These are phyloP conservation scores for Gambusia affinis DNA, from an alignment of 2,113 vertebrate genomes.

Conservation along the genomic window DNA sequence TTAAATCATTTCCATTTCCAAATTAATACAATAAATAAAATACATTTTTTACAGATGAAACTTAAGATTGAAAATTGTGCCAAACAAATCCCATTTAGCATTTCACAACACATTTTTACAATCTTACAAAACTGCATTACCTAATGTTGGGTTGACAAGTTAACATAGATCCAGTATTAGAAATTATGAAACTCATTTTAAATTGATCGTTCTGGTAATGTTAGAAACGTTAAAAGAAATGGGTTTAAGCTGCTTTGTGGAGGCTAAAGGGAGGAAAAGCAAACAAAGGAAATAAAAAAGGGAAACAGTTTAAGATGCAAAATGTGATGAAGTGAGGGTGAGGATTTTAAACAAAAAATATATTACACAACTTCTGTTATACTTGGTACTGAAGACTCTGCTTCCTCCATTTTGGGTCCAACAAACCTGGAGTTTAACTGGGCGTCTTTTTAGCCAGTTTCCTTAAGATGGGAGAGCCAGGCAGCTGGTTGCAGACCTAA, in stretches of 20 bases:
- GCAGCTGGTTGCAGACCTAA: constrained; percentile 76
- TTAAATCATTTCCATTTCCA: constrained; percentile 72
- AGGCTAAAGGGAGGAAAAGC: constrained; percentile 51
- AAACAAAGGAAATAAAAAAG: constrained; percentile 45
- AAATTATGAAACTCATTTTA: constrained; percentile 39
- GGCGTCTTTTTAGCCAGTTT: constrained; percentile 14
- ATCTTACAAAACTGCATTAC: constrained; percentile 46
- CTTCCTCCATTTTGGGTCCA: constrained; percentile 21
- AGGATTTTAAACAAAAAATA: constrained; percentile 28
- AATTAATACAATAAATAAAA: constrained; percentile 68
- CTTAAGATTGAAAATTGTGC: constrained; percentile 54
- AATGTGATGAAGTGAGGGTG: constrained; percentile 50
- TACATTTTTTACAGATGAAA: constrained; percentile 63
- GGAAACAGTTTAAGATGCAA: constrained; percentile 62
- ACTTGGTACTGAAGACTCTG: constrained; percentile 14
- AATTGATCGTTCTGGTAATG: background rate
- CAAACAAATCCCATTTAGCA: constrained; percentile 58
- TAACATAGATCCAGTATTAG: constrained; percentile 23
- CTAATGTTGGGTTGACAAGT: constrained; percentile 10
- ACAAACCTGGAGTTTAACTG: constrained; percentile 24
- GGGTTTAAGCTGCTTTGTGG: constrained; percentile 21
- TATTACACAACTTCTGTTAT: constrained; percentile 3
- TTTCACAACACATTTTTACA: constrained; percentile 50
- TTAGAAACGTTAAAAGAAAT: constrained; percentile 11
- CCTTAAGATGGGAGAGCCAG: constrained; percentile 75